Conservation (phyloP, 2,888 invertebrate genomes). For the Harpalus rubripes region DNA sequence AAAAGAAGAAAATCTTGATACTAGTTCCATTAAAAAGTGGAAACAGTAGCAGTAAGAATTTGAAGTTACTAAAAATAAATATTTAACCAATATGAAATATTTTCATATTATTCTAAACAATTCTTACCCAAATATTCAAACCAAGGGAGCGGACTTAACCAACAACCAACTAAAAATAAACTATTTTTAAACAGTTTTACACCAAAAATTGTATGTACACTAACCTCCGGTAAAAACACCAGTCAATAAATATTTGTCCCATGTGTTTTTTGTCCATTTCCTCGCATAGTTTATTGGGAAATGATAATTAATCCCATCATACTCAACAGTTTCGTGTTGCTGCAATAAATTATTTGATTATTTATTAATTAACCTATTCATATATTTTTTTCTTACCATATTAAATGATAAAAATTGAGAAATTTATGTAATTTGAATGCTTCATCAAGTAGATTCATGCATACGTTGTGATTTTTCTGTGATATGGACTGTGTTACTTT, state of each 20-base stretch:
- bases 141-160: neutral
- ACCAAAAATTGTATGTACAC: neutral
- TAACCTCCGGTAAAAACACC: slow-evolving; percentile 11
- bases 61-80: slow-evolving; percentile 3
- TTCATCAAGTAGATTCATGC: too few species aligned
- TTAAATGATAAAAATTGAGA: too few species aligned
- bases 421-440: too few species aligned
- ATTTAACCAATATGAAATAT: neutral
- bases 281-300: neutral
- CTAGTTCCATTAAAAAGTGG: neutral
- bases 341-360: neutral
- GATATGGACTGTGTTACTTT: neutral
- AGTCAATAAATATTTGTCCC: neutral
- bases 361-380: slow-evolving; percentile 5
- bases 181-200: neutral
- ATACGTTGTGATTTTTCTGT: neutral
- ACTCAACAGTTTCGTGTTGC: neutral
- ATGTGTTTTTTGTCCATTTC: neutral
- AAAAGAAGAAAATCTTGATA: slow-evolving; percentile 69
- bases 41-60: neutral
- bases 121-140: slow-evolving; percentile 10
- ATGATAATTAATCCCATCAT: slow-evolving; percentile 14
- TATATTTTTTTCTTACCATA: slow-evolving; percentile 12
- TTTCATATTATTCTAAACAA: neutral
- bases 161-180: slow-evolving; percentile 1